Evolutionary conservation across 2,797 vertebrate genomes (phyloP).

Genomic region (Syngnathus acus): DNA sequence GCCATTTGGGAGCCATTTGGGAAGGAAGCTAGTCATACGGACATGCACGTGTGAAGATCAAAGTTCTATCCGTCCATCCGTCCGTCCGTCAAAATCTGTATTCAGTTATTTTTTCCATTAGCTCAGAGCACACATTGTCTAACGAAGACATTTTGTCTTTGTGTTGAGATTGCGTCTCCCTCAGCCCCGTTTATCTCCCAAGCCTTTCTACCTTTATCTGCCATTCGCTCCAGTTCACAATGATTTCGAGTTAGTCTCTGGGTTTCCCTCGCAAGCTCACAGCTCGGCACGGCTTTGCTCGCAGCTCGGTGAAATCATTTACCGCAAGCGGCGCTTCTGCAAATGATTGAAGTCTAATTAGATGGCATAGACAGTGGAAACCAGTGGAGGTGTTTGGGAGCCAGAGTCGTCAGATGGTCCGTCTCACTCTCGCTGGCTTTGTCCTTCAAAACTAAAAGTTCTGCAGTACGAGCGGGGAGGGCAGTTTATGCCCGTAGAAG

Average conservation of each 20-base stretch:
- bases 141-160: slow-evolving; percentile 36
- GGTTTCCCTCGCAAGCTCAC: slow-evolving; percentile 33
- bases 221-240: slow-evolving; percentile 11
- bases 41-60: neutral
- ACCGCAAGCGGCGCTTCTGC: slow-evolving; percentile 65
- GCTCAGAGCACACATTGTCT: slow-evolving; percentile 36
- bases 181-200: slow-evolving; percentile 23
- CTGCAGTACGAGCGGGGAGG: slow-evolving; percentile 26
- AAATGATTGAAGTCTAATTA: slow-evolving; percentile 80
- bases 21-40: slow-evolving; percentile 25
- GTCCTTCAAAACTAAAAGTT: slow-evolving; percentile 70
- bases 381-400: slow-evolving; percentile 56
- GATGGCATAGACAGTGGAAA: slow-evolving; percentile 69
- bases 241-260: slow-evolving; percentile 25
- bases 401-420: slow-evolving; percentile 63
- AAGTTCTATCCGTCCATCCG: too few relatives aligned
- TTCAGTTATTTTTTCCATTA: slow-evolving; percentile 57
- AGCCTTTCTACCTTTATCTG: slow-evolving; percentile 16
- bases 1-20: slow-evolving; percentile 36
- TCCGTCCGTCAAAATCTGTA: neutral
- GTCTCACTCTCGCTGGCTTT: slow-evolving; percentile 59
- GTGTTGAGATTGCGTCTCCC: slow-evolving; percentile 4
- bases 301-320: slow-evolving; percentile 65
- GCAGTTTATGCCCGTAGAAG: slow-evolving; percentile 3
- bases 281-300: slow-evolving; percentile 43